These are phyloP conservation scores for Melanotaenia pygmaea DNA, from an alignment of 2,797 vertebrate genomes.

Conservation along the genomic window DNA sequence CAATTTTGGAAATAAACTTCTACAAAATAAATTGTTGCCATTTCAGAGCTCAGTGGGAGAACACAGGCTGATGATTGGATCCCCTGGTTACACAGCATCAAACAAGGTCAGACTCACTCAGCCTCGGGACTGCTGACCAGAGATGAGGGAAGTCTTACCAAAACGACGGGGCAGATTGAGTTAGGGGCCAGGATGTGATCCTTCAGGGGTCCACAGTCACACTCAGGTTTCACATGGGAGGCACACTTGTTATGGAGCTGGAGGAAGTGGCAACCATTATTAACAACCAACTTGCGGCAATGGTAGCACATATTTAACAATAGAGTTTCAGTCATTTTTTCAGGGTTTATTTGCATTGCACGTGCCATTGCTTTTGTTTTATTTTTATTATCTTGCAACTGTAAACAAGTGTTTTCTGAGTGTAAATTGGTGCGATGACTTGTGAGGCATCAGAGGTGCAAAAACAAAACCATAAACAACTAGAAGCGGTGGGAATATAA, in stretches of 20 bases:
- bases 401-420: conserved; percentile 66
- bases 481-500: conserved; percentile 73
- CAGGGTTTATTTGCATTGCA: conserved; percentile 39
- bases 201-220: conserved; percentile 92
- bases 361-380: conserved; percentile 20
- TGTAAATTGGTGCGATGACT: conserved; percentile 77
- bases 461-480: conserved; percentile 69
- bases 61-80: conserved; percentile 53
- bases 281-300: conserved; percentile 33
- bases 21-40: conserved; percentile 21
- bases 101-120: conserved; percentile 27
- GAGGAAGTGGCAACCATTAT: conserved; percentile 48
- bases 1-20: conserved; percentile 32
- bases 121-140: conserved; percentile 23
- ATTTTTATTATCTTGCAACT: conserved; percentile 47
- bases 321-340: conserved; percentile 8
- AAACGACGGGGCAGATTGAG: conserved; percentile 90
- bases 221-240: conserved; percentile 94
- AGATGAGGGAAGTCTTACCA: conserved; percentile 84
- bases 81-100: conserved; percentile 19
- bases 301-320: neutral
- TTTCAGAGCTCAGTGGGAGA: conserved; percentile 48
- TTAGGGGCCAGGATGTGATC: conserved; percentile 94
- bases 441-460: conserved; percentile 62
- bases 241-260: conserved; percentile 97